Percentiles rank a stretch among this genome's conserved stretches.
Conservation (phyloP, 2,797 vertebrate genomes). For the Pitangus sulphuratus region DNA sequence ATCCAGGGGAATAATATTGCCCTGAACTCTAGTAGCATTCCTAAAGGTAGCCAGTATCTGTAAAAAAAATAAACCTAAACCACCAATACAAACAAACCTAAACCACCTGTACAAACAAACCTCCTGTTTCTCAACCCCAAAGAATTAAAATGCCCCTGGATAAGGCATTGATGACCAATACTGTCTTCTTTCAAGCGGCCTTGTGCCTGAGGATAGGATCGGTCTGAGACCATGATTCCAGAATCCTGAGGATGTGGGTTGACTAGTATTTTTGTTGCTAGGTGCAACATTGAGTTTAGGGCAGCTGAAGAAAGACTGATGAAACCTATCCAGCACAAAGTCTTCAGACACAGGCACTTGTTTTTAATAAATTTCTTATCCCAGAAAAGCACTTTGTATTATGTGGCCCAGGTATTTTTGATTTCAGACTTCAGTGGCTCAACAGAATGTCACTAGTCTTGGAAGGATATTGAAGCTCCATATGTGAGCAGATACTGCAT, state of each 20-base stretch:
- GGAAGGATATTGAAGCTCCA: neutral
- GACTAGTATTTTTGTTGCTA: neutral
- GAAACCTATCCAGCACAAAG: neutral
- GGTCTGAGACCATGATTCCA: rapidly evolving
- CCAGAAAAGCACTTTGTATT: neutral
- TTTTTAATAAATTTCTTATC: neutral
- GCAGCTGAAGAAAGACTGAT: neutral
- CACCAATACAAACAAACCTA: neutral
- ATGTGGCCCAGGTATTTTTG: neutral
- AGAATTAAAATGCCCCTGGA: neutral
- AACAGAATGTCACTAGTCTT: neutral
- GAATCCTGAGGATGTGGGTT: neutral
- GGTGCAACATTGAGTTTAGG: neutral
- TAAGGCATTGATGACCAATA: neutral
- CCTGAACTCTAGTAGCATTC: neutral
- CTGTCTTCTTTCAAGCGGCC: neutral
- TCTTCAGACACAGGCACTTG: neutral
- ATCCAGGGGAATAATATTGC: neutral
- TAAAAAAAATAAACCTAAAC: neutral
- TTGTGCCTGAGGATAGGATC: neutral
- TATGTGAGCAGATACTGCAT: neutral
- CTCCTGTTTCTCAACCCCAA: neutral
- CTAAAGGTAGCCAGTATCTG: neutral
- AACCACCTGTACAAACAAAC: neutral
- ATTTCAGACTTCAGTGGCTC: neutral